phyloP scores from a whole-genome alignment of 2,113 vertebrate genomes.

The Camelus bactrianus region DNA sequence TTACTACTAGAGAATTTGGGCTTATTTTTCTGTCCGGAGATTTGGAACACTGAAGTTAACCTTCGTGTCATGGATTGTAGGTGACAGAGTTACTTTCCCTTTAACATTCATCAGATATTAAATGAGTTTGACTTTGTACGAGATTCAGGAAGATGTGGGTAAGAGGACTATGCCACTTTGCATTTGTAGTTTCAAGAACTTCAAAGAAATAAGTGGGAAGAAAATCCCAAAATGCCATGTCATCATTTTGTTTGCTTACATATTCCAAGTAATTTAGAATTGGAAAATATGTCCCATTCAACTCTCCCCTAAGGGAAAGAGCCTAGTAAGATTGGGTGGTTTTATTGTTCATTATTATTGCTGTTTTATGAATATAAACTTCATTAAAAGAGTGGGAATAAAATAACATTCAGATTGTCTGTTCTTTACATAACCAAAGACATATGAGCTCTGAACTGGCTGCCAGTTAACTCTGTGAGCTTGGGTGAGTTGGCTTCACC shows the following conservation, averaged over 20 bases:
- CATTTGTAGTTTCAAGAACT: not conserved
- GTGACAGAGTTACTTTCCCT: conserved; percentile 21
- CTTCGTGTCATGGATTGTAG: conserved; percentile 12
- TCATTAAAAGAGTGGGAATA: conserved; percentile 53
- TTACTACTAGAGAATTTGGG: conserved; percentile 47
- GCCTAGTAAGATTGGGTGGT: not conserved
- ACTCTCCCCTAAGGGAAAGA: conserved; percentile 17
- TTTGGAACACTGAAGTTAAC: conserved; percentile 53
- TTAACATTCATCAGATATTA: conserved; percentile 48
- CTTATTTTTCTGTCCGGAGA: conserved; percentile 52
- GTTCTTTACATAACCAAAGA: conserved; percentile 40
- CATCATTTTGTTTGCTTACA: conserved; percentile 53
- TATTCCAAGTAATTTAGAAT: conserved; percentile 24
- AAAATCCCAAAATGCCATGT: not conserved
- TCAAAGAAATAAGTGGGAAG: conserved; percentile 6
- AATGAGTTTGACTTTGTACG: conserved; percentile 54
- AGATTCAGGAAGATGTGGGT: not conserved
- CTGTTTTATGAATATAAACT: conserved; percentile 34
- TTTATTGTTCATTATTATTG: conserved; percentile 54
- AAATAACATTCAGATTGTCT: conserved; percentile 8
- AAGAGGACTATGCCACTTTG: not conserved
- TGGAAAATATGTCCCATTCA: not conserved
- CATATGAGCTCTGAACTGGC: not conserved
- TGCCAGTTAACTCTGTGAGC: not conserved
- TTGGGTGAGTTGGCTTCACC: not conserved